Evolutionary conservation across 2,113 vertebrate genomes (phyloP).

Genomic region (Cyanistes caeruleus): DNA sequence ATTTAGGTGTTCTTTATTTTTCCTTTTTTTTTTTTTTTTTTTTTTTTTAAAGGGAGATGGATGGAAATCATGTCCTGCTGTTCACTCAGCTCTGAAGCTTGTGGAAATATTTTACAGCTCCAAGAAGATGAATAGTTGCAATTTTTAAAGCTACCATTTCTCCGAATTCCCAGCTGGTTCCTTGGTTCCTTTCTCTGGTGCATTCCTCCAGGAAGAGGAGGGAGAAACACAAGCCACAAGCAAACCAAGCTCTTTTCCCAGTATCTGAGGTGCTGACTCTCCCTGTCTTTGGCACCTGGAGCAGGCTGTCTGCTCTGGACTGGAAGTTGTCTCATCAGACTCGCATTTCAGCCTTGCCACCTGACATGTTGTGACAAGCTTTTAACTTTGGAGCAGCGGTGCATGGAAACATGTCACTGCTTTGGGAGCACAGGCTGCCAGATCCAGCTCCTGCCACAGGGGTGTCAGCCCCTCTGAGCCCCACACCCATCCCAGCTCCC

Average conservation of each 20-base stretch:
- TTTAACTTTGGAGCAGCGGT: not conserved
- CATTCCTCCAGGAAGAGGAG: not conserved
- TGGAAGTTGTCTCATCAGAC: not conserved
- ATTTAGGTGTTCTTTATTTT: not conserved
- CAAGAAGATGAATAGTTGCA: not conserved
- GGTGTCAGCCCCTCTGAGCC: not conserved
- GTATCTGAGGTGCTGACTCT: not conserved
- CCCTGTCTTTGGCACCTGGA: not conserved
- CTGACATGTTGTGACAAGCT: constrained; percentile 24
- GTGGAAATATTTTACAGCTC: not conserved
- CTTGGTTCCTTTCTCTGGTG: not conserved
- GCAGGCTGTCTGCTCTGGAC: not conserved
- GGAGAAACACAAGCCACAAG: not conserved
- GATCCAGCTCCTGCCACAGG: not conserved
- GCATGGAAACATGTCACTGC: not conserved
- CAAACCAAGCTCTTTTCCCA: not conserved
- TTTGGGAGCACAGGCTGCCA: not conserved
- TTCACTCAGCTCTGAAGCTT: not conserved
- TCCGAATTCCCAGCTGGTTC: not conserved
- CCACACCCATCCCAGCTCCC: not conserved
- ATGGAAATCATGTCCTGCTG: not conserved
- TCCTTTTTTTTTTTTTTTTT: too few relatives aligned
- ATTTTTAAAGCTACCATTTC: not conserved
- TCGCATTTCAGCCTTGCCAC: not conserved
- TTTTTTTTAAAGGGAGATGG: not conserved